Evolutionary conservation across 2,113 vertebrate genomes (phyloP).

Genomic region (Pterocles orientalis): DNA sequence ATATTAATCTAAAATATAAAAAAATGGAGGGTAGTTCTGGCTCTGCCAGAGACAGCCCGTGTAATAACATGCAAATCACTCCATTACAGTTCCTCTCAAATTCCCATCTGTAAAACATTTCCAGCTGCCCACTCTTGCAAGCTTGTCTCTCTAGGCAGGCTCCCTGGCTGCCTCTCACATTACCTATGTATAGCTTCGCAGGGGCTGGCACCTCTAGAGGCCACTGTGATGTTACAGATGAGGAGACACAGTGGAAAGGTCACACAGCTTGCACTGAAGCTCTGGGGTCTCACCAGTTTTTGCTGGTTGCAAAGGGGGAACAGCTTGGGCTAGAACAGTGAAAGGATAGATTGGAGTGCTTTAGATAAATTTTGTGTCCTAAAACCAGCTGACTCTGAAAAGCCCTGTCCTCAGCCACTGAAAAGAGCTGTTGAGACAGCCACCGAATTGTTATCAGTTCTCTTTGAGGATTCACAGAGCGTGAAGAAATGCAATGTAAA

Average conservation of each 20-base stretch:
- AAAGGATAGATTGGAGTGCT: neutral
- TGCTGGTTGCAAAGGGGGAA: neutral
- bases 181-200: neutral
- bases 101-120: neutral
- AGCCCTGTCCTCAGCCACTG: neutral
- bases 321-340: neutral
- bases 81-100: neutral
- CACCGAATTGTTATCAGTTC: neutral
- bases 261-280: neutral
- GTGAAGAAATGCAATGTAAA: neutral
- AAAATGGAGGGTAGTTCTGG: neutral
- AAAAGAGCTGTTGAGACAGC: neutral
- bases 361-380: neutral
- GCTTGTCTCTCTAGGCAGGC: neutral
- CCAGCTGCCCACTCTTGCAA: neutral
- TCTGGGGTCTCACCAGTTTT: neutral
- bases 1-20: conserved; percentile 1
- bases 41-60: neutral
- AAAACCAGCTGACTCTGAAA: neutral
- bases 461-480: neutral
- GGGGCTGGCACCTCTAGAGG: neutral
- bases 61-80: neutral
- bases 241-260: neutral
- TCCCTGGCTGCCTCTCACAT: neutral
- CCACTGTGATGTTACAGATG: neutral